phyloP scores from a whole-genome alignment of 1,140 invertebrate genomes.

The Drosophila pectinifera region DNA sequence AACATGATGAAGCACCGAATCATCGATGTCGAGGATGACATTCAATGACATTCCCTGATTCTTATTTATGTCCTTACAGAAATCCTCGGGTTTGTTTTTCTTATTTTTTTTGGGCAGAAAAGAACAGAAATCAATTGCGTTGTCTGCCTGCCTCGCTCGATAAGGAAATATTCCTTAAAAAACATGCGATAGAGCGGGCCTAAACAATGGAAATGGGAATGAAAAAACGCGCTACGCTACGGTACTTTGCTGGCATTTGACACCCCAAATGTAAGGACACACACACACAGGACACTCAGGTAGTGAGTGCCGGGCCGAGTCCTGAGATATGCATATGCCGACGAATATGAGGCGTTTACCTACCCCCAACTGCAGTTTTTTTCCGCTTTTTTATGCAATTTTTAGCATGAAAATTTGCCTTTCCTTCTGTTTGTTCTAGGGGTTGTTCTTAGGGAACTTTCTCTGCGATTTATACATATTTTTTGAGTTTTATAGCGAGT shows the following conservation, averaged over 20 bases:
- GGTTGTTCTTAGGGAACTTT: constrained; percentile 52
- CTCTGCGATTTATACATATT: constrained; percentile 34
- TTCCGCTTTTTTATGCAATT: constrained; percentile 75
- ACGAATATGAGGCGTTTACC: constrained; percentile 36
- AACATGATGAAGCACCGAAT: constrained; percentile 75
- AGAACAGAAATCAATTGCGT: constrained; percentile 78
- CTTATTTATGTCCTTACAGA: constrained; percentile 72
- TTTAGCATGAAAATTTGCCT: constrained; percentile 73
- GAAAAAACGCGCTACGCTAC: constrained; percentile 49
- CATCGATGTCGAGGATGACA: constrained; percentile 59
- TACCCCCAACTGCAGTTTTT: constrained; percentile 55
- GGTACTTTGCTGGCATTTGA: constrained; percentile 73
- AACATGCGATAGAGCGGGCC: constrained; percentile 37
- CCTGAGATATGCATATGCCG: constrained; percentile 59
- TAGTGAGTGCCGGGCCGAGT: constrained; percentile 36
- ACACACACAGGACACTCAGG: constrained; percentile 57
- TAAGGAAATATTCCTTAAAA: constrained; percentile 70
- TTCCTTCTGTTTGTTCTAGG: constrained; percentile 31
- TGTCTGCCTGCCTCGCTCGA: constrained; percentile 58
- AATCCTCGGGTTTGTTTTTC: constrained; percentile 44
- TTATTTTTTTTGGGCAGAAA: constrained; percentile 69
- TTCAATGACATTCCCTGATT: constrained; percentile 68
- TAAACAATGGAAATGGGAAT: constrained; percentile 63
- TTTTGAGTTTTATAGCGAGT: constrained; percentile 37
- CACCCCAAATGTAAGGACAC: constrained; percentile 57